Base-by-base conservation (phyloP, 2,888 invertebrate genomes). In the Erannis defoliaria region DNA sequence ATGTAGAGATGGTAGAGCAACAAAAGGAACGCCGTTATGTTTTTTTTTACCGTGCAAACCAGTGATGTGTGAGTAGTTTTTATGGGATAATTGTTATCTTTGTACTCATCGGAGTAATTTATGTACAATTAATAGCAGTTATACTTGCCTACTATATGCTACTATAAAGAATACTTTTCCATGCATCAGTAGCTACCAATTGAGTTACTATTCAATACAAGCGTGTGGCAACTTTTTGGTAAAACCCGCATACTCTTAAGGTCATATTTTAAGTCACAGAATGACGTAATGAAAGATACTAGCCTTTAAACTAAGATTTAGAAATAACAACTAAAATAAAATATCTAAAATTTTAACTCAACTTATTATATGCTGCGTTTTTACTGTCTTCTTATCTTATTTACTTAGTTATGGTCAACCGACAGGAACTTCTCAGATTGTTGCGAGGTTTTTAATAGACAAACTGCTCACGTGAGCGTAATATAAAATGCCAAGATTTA, bases 261-360 rank as follows among this genome's bases (percentile, higher is more conserved):
- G 53, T 62, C 56, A 48, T 48, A 19, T 29, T 48, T 50, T 31
- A 37, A 45, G 45, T 43, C 12, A 6, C n/a, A n/a, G 26, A 43
- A 59, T 59, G 53, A 54, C 70, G 68, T 55, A 51, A 68, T 12
- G 12, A 19, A 12, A 16, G 18, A n/a, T 6, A 23, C 5, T 6
- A 1, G 19, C 2, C 9, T n/a, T n/a, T n/a, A n/a, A 45, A 26
- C 4, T 26, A 26, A 26, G 26, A 26, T 8, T 1, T 26, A 4
- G 26, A 42, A 40, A 10, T 19, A 21, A 21, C 3, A 19, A 19
- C 1, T 1, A 6, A 26, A 2, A 4, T 6, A 26, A 26, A 4
- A 26, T 26, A 2, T 1, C 1, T 4, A 1, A 16, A 16, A 37
- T 16, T 14, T 16, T 16, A 16, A 6, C 1, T 16, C 1, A 16